phyloP scores from a whole-genome alignment of 2,113 vertebrate genomes.

The Microcebus griseorufus region DNA sequence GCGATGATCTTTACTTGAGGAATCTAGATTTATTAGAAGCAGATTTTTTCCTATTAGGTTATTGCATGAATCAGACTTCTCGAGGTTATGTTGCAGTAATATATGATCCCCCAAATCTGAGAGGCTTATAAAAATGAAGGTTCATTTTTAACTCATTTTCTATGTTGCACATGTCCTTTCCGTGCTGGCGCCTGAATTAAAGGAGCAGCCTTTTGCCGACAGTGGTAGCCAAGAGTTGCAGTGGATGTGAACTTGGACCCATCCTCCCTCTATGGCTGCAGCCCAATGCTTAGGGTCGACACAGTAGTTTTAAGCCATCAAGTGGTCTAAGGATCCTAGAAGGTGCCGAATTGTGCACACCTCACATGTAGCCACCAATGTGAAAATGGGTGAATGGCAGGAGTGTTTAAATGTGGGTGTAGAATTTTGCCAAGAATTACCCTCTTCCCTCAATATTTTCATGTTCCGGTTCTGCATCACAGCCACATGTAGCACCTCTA shows the following conservation, averaged over 20 bases:
- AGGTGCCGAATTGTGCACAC: neutral
- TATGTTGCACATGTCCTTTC: neutral
- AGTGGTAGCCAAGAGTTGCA: too few species aligned
- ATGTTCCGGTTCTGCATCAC: neutral
- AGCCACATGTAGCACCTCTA: neutral
- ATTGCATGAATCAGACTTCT: neutral
- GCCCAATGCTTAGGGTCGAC: neutral
- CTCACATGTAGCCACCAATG: rapidly evolving
- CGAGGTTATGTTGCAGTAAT: neutral
- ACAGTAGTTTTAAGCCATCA: neutral
- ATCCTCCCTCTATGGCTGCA: neutral
- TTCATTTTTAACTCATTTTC: neutral
- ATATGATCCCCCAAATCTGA: neutral
- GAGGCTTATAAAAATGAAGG: neutral
- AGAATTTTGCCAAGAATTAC: neutral
- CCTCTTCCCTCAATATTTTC: neutral
- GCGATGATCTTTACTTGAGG: neutral
- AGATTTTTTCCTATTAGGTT: neutral
- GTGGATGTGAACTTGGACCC: neutral
- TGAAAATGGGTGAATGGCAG: rapidly evolving
- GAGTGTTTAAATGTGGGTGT: neutral
- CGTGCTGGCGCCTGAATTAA: neutral
- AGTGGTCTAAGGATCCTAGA: neutral
- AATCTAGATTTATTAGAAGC: neutral
- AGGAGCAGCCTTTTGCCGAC: neutral